These are phyloP conservation scores for Chondrilla cf. caribensis DNA, from an alignment of 37 sponge, comb jelly and placozoan genomes.

Conservation along the genomic window DNA sequence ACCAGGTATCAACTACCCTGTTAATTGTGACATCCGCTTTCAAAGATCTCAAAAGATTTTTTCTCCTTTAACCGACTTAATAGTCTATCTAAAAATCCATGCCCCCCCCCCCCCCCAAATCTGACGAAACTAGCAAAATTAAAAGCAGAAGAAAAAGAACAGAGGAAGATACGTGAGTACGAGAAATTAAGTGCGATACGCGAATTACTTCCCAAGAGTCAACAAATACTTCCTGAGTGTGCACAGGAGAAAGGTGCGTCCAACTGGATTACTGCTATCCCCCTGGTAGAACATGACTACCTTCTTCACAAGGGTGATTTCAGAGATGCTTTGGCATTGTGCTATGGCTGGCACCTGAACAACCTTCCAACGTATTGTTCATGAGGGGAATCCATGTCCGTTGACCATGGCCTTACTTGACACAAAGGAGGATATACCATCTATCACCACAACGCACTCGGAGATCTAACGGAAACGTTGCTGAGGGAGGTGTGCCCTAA, in stretches of 20 bases:
- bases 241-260: too few species aligned
- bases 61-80: background rate
- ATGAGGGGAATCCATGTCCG: background rate
- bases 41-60: background rate
- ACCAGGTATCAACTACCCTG: background rate
- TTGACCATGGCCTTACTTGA: background rate
- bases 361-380: background rate
- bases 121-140: too few species aligned
- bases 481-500: too few species aligned
- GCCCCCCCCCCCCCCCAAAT: too few species aligned
- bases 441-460: background rate
- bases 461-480: background rate
- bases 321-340: too few species aligned
- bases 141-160: too few species aligned
- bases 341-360: background rate
- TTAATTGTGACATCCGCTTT: background rate
- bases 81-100: too few species aligned
- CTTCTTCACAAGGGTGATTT: background rate
- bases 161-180: too few species aligned
- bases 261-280: background rate
- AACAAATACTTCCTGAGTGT: too few species aligned
- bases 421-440: background rate
- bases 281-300: background rate
- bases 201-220: too few species aligned
- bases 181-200: too few species aligned